Conservation (phyloP, 2,888 invertebrate genomes). For the Lycaena phlaeas region DNA sequence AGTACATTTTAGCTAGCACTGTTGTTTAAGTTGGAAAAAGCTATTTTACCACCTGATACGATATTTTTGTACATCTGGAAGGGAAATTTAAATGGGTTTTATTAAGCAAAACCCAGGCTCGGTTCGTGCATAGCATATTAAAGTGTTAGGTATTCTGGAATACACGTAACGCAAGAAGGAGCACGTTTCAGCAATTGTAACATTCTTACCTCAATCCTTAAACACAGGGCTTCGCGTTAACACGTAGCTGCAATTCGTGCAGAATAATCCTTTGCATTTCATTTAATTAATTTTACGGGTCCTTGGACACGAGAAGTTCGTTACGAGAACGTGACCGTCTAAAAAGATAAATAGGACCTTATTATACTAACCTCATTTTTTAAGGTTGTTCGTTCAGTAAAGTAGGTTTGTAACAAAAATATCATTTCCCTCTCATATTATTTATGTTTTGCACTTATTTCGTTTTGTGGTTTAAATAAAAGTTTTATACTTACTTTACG, state of each 20-base stretch:
- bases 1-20: no score
- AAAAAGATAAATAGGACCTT: slow-evolving; percentile 9
- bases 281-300: slow-evolving; percentile 46
- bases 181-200: slow-evolving; percentile 25
- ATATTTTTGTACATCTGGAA: background rate
- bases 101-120: background rate
- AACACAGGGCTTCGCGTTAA: slow-evolving; percentile 20
- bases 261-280: slow-evolving; percentile 38
- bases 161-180: slow-evolving; percentile 9
- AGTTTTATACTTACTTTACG: no score
- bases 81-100: background rate
- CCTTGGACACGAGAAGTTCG: slow-evolving; percentile 30
- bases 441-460: no score
- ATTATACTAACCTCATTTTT: slow-evolving; percentile 10
- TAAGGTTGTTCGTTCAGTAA: no score
- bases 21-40: no score
- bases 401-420: no score
- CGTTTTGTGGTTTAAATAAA: no score
- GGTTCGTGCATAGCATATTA: background rate
- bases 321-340: slow-evolving; percentile 18
- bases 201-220: slow-evolving; percentile 18
- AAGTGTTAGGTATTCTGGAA: slow-evolving; percentile 4
- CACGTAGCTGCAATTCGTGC: slow-evolving; percentile 29
- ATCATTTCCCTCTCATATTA: no score
- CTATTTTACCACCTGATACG: no score